A percentile compares a stretch with the other conserved stretches of the same genome.
Evolutionary conservation across 2,888 invertebrate genomes (phyloP).

Genomic region (Lepidocyrtinus sp.): DNA sequence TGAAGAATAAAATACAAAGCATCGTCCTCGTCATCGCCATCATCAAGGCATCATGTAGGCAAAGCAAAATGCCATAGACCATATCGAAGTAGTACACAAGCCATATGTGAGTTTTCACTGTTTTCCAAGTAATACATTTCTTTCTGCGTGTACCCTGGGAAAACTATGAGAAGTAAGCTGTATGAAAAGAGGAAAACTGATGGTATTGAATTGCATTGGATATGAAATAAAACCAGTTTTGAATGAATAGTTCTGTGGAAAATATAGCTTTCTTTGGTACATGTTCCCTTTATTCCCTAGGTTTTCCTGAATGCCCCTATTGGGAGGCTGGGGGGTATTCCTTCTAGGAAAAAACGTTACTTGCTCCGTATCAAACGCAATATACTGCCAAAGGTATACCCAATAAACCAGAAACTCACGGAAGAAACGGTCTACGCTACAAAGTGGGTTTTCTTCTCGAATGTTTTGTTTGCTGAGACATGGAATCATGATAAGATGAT

Average conservation of each 20-base stretch:
- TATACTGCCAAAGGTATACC: neutral
- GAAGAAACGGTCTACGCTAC: neutral
- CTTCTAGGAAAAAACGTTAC: neutral
- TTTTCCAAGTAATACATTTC: neutral
- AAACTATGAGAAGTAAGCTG: neutral
- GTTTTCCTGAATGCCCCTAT: neutral
- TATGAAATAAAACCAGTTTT: neutral
- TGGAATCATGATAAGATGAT: neutral
- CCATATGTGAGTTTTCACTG: neutral
- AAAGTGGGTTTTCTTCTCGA: neutral
- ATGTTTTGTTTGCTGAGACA: neutral
- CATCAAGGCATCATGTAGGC: neutral
- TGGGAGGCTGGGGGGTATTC: neutral
- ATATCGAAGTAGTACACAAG: neutral
- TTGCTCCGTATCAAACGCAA: neutral
- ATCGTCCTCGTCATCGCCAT: neutral
- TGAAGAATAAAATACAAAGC: slow-evolving; percentile 11
- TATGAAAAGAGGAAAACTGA: neutral
- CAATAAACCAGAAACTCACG: neutral
- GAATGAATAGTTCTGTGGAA: neutral
- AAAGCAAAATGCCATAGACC: neutral
- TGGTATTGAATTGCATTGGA: neutral
- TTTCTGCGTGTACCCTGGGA: neutral
- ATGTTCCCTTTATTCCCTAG: neutral
- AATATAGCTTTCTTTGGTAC: neutral